These are phyloP conservation scores for Rhinoraja longicauda DNA, from an alignment of 2,797 vertebrate species.

Conservation along the genomic window DNA sequence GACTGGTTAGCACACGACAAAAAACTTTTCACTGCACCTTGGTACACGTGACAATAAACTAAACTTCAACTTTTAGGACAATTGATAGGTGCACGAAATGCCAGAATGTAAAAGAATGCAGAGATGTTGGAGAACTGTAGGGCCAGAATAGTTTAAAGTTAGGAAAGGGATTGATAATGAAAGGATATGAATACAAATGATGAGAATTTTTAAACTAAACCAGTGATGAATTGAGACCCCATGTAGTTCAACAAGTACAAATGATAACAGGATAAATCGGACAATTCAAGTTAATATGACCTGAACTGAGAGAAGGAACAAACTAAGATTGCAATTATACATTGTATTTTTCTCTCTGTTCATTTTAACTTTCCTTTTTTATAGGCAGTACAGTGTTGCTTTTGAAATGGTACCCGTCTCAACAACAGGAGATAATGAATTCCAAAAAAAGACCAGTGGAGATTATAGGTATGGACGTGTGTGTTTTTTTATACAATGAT, in stretches of 20 bases:
- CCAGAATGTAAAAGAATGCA: not conserved
- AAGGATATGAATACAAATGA: not conserved
- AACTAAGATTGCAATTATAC: not conserved
- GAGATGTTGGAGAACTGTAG: not conserved
- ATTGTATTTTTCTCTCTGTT: not conserved
- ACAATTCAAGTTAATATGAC: not conserved
- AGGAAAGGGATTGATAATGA: not conserved
- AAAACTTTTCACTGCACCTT: too few relatives aligned
- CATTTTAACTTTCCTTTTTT: constrained; percentile 11
- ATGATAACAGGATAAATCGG: not conserved
- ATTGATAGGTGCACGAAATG: not conserved
- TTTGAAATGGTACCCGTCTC: constrained; percentile 85
- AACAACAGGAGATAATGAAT: constrained; percentile 67
- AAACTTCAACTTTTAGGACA: too few relatives aligned
- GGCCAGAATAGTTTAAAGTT: not conserved
- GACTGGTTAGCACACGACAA: too few relatives aligned
- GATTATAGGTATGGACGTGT: constrained; percentile 81
- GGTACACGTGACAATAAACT: too few relatives aligned
- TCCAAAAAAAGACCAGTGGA: constrained; percentile 81
- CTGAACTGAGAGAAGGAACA: not conserved
- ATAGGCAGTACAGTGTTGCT: constrained; percentile 91
- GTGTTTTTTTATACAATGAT: not conserved
- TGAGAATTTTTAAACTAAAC: not conserved
- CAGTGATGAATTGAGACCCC: too few relatives aligned
- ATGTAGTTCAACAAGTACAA: not conserved